phyloP scores from a whole-genome alignment of 2,113 vertebrate species.

The Verasper variegatus region DNA sequence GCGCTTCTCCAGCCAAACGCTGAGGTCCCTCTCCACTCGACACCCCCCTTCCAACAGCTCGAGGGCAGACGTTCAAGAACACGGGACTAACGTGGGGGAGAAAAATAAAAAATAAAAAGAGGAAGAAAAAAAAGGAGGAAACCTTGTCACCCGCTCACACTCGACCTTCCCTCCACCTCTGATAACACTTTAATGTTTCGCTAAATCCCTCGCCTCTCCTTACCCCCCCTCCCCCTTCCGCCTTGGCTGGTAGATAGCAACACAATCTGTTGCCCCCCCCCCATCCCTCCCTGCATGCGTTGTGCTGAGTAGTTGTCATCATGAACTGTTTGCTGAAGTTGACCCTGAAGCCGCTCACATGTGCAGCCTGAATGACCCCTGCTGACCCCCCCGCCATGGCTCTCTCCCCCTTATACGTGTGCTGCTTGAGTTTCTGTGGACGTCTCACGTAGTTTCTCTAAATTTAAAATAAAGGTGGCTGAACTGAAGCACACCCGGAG shows the following conservation, averaged over 20 bases:
- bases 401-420: constrained; percentile 25
- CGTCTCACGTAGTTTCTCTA: constrained; percentile 27
- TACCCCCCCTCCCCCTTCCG: not conserved
- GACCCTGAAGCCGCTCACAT: constrained; percentile 64
- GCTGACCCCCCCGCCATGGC: constrained; percentile 7
- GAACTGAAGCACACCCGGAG: constrained; percentile 41
- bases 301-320: constrained; percentile 51
- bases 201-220: constrained; percentile 52
- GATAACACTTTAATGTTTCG: constrained; percentile 71
- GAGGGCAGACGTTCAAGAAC: constrained; percentile 51
- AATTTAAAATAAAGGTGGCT: constrained; percentile 39
- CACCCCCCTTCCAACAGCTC: constrained; percentile 56
- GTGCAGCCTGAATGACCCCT: constrained; percentile 63
- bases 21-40: constrained; percentile 78
- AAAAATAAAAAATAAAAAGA: constrained; percentile 32
- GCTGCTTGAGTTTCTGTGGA: constrained; percentile 52
- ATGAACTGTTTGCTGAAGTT: constrained; percentile 62
- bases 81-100: constrained; percentile 41
- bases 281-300: constrained; percentile 20
- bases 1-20: constrained; percentile 93
- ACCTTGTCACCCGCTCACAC: constrained; percentile 38
- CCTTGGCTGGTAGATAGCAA: constrained; percentile 70
- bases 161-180: constrained; percentile 43
- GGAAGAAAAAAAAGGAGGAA: constrained; percentile 61
- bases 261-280: constrained; percentile 73